A percentile compares a stretch with the other conserved stretches of the same genome.
Evolutionary conservation across 2,888 invertebrate species (phyloP).

Genomic region (Rugalucina vietnamica): DNA sequence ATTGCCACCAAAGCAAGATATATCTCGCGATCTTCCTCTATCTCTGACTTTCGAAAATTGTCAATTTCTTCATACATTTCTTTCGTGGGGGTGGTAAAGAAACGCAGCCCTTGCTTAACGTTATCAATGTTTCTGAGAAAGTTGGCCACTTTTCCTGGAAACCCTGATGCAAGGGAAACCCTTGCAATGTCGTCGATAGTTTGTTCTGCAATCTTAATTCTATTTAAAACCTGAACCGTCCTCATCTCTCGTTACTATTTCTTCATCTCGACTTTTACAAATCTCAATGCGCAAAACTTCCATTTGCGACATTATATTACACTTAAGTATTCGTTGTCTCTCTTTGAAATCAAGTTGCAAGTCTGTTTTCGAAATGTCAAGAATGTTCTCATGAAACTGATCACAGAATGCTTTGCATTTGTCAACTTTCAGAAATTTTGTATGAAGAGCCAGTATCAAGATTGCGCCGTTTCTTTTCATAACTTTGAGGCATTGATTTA

Average conservation of each 20-base stretch:
- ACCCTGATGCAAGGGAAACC: neutral
- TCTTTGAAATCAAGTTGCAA: neutral
- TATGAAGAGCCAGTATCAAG: neutral
- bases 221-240: neutral
- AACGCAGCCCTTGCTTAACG: neutral
- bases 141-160: neutral
- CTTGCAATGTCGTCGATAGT: neutral
- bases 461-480: neutral
- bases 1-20: neutral
- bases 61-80: neutral
- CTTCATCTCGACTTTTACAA: neutral
- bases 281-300: neutral
- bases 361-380: neutral
- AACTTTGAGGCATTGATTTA: neutral
- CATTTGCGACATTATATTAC: neutral
- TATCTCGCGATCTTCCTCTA: neutral
- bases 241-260: neutral
- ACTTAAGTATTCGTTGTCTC: neutral
- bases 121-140: neutral
- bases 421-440: neutral
- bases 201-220: neutral
- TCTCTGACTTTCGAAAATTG: no score
- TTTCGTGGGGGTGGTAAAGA: neutral
- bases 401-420: neutral
- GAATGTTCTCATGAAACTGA: neutral